Evolutionary conservation across 2,888 invertebrate genomes (phyloP).

Genomic region (Helobdella robusta): DNA sequence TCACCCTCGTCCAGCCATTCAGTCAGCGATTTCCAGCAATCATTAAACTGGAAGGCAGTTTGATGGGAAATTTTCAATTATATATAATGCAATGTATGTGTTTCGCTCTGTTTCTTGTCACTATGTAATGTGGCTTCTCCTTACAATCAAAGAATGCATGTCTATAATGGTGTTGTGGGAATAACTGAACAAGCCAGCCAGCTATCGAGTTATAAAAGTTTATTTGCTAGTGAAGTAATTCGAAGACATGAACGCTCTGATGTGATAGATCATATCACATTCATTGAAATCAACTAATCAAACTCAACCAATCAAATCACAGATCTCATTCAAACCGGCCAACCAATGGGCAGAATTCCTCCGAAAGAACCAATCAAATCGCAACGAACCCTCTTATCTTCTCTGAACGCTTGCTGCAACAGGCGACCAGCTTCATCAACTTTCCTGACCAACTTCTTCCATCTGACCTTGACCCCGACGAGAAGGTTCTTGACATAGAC

Average conservation of each 20-base stretch:
- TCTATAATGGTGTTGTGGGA: no score
- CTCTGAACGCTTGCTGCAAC: constrained; percentile 45
- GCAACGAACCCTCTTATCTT: constrained; percentile 46
- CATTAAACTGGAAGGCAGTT: constrained; percentile 46
- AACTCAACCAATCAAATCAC: background rate
- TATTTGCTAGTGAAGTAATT: background rate
- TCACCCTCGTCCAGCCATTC: constrained; percentile 47
- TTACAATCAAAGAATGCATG: no score
- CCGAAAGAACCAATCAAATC: no score
- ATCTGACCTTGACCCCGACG: constrained; percentile 46
- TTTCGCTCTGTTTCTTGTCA: no score
- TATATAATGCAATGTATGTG: no score
- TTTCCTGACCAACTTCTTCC: constrained; percentile 47
- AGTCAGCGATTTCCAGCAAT: constrained; percentile 45
- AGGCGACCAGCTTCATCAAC: constrained; percentile 47
- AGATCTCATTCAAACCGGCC: no score
- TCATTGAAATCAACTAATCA: background rate
- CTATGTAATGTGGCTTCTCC: no score
- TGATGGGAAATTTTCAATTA: no score
- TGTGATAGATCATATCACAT: background rate
- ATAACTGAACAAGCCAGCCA: no score
- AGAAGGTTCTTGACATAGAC: constrained; percentile 48
- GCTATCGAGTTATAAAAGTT: no score
- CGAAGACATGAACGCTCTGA: background rate
- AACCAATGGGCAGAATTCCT: no score